Base-by-base conservation (phyloP, 2,888 invertebrate genomes). In the Dugesia japonica region DNA sequence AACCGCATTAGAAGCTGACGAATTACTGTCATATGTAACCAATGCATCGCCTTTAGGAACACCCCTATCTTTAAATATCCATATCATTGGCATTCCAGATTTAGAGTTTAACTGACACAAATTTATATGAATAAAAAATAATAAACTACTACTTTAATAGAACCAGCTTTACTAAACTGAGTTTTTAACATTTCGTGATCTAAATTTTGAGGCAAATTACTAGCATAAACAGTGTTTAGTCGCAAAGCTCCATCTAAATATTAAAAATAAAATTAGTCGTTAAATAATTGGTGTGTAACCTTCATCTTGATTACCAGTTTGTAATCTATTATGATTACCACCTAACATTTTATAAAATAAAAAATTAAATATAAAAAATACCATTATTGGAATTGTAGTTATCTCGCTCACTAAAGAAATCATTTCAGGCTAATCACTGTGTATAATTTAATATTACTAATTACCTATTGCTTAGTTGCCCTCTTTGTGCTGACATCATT, bases 11-110 rank as follows among this genome's bases (percentile, higher is more conserved):
- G 78, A 20, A 13, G 76, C 75, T 4, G 71, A 71, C n/a, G n/a
- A 71, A 23, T 15, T 28, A 28, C 78, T 77, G 1, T 77, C 72
- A 38, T 78, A 77, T n/a, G 76, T 77, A 9, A 77, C 77, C n/a
- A 77, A 28, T 1, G 77, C 77, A 23, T 77, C 76, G 9, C 77
- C 77, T 33, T 76, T 77, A 4, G 77, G 77, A 71, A 77, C 31
- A 23, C 77, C 77, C 23, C 71, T 20, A 17, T 77, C 76, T 72
- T 77, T 77, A 33, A 77, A 77, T n/a, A 77, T 77, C 77, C 77
- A 77, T 9, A 77, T 78, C 77, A 77, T 77, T n/a, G 77, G 77
- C 77, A 77, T 77, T 26, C 75, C 75, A 0, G 77, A 78, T 26
- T 77, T 77, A 23, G 73, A 27, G 26, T 76, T 76, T 9, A 26